Evolutionary conservation across 1,140 invertebrate genomes (phyloP), one percentile per base, ranked within the genome.

Genomic region (Drosophila pandora): DNA sequence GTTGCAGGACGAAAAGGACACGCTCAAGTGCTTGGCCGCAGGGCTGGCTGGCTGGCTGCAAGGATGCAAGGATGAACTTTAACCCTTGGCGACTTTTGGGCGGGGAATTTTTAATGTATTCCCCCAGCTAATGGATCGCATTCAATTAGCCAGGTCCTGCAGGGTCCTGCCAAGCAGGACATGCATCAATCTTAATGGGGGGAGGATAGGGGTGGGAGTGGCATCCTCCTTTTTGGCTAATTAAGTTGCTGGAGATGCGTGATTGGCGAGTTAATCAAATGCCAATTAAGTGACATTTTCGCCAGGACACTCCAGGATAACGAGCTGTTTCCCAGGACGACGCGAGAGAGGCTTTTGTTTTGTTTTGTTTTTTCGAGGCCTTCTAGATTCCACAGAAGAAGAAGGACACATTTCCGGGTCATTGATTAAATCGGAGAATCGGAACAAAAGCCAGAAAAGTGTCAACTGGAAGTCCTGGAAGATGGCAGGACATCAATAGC

Each of bases 231-330:
- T 57, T 37, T 32, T 12, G 45, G 58, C 58, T 74, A 73, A 74
- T 63, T 71, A 70, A 70, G 53, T 71, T 70, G 9, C 17, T n/a
- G 30, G 7, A 52, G 67, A 60, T 71, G 65, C 68, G 68, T 45
- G 54, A 69, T 52, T 47, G 58, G 64, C 39, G n/a, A 74, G 70
- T 65, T 74, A 64, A 74, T 74, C 70, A 74, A 74, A 74, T 71
- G 62, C 68, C 70, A 74, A 73, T 64, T 64, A 71, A 56, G 53
- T 57, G 61, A 52, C 68, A 72, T 56, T 72, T 50, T 52, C 22
- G 61, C 37, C 43, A 48, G 47, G 25, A 10, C 28, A 34, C 52
- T 37, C 37, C 17, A 17, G 17, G 17, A 37, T 72, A 57, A 65
- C 53, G 48, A 65, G 68, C 59, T 68, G 13, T 54, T 37, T 39